Percentiles rank a stretch among this genome's conserved stretches.
phyloP scores from a whole-genome alignment of 2,113 vertebrate genomes.

The Nibea coibor region DNA sequence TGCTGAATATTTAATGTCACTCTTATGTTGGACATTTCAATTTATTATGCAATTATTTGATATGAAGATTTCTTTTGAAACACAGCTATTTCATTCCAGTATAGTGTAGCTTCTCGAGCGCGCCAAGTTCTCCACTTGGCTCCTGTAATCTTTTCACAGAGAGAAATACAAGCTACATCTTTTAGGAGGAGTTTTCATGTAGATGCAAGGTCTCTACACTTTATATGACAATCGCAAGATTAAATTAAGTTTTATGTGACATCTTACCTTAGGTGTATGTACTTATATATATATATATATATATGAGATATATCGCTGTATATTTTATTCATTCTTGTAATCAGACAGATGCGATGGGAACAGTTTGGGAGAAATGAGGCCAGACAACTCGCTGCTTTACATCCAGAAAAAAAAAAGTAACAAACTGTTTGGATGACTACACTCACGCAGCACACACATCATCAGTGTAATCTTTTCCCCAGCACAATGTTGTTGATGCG shows the following conservation, averaged over 20 bases:
- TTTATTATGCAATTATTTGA: slow-evolving; percentile 70
- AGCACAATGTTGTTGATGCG: slow-evolving; percentile 71
- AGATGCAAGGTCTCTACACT: background rate
- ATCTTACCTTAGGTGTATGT: slow-evolving; percentile 2
- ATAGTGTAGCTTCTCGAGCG: slow-evolving; percentile 9
- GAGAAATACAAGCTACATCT: slow-evolving; percentile 6
- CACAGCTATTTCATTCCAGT: slow-evolving; percentile 40
- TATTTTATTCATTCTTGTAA: slow-evolving; percentile 13
- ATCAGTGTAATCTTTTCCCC: slow-evolving; percentile 66
- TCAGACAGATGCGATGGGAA: slow-evolving; percentile 45
- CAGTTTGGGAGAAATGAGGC: slow-evolving; percentile 52
- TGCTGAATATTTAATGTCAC: slow-evolving; percentile 61
- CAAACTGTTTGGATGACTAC: slow-evolving; percentile 69
- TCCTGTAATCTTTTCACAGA: slow-evolving; percentile 13
- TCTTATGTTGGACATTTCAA: slow-evolving; percentile 58
- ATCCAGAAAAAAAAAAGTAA: slow-evolving; percentile 30
- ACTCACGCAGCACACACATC: slow-evolving; percentile 45
- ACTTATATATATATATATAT: background rate
- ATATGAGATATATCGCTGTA: background rate
- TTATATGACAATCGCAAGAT: background rate
- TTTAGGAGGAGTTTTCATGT: background rate
- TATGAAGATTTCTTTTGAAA: slow-evolving; percentile 56
- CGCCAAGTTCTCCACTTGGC: slow-evolving; percentile 22
- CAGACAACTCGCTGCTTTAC: slow-evolving; percentile 57
- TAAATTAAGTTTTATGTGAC: background rate